Evolutionary conservation across 2,888 invertebrate genomes (phyloP).

Genomic region (Drosophila mulleri): DNA sequence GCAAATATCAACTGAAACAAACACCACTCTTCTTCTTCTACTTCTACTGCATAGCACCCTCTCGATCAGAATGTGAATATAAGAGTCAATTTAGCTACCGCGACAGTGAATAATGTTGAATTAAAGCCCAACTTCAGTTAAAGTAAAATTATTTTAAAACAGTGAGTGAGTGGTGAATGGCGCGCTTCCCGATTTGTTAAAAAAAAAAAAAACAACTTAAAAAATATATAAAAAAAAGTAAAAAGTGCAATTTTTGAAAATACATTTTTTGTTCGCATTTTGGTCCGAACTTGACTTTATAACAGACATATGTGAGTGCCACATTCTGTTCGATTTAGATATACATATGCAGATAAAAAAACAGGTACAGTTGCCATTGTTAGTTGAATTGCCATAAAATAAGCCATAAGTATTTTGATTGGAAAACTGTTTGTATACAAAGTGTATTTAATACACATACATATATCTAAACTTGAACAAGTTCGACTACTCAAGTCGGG

Average conservation of each 20-base stretch:
- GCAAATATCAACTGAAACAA: conserved; percentile 32
- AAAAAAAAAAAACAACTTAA: background rate
- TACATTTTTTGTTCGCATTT: background rate
- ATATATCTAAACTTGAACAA: too few relatives aligned
- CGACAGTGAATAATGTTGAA: background rate
- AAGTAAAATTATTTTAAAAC: background rate
- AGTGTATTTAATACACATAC: too few relatives aligned
- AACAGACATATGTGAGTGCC: background rate
- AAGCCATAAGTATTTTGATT: too few relatives aligned
- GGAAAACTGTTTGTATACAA: too few relatives aligned
- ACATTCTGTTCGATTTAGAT: too few relatives aligned
- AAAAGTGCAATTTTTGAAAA: background rate
- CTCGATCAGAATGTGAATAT: too few relatives aligned
- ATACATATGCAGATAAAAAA: too few relatives aligned
- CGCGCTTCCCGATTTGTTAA: background rate
- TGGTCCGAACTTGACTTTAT: background rate
- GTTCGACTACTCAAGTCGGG: too few relatives aligned
- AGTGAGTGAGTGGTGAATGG: conserved; percentile 17
- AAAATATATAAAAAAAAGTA: background rate
- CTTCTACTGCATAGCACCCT: background rate
- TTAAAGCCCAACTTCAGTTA: background rate
- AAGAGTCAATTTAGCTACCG: background rate
- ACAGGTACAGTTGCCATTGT: too few relatives aligned
- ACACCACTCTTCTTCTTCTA: conserved; percentile 8
- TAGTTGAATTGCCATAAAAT: too few relatives aligned